Evolutionary conservation across 1,140 invertebrate genomes (phyloP).

Genomic region (Dendroctonus valens): DNA sequence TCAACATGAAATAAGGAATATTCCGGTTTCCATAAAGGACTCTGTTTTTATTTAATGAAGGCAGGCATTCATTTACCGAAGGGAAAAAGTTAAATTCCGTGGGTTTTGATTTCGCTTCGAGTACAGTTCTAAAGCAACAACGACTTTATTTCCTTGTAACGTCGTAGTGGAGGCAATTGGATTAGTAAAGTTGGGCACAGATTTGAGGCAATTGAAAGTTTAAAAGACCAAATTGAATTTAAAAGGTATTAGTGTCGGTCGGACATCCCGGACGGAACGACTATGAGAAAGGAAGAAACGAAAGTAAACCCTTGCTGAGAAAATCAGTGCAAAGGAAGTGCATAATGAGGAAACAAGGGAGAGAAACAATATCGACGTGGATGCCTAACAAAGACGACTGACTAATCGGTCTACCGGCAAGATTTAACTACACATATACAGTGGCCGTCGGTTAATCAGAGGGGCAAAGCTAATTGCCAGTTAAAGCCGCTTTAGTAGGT

Average conservation of each 20-base stretch:
- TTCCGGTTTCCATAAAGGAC: slow-evolving; percentile 13
- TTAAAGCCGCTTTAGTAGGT: no score
- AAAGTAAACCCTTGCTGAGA: slow-evolving; percentile 44
- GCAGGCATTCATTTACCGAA: slow-evolving; percentile 20
- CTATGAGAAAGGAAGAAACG: no score
- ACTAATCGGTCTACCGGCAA: slow-evolving; percentile 23
- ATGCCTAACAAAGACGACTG: slow-evolving; percentile 27
- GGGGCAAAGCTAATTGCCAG: no score
- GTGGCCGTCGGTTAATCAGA: no score
- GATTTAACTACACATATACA: slow-evolving; percentile 16
- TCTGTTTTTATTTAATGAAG: slow-evolving; percentile 17
- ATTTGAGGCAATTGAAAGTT: no score
- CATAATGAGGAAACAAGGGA: slow-evolving; percentile 45
- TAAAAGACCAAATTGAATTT: no score
- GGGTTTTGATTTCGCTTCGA: not conserved
- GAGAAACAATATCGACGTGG: slow-evolving; percentile 28
- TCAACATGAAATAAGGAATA: slow-evolving; percentile 19
- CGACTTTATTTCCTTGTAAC: no score
- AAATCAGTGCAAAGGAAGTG: slow-evolving; percentile 43
- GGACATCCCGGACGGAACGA: no score
- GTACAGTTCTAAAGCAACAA: no score
- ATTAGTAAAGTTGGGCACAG: no score
- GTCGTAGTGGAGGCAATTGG: no score
- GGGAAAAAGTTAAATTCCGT: slow-evolving; percentile 7
- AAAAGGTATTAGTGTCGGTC: no score